Conservation (phyloP, 2,113 vertebrate species). For the Anseranas semipalmata region DNA sequence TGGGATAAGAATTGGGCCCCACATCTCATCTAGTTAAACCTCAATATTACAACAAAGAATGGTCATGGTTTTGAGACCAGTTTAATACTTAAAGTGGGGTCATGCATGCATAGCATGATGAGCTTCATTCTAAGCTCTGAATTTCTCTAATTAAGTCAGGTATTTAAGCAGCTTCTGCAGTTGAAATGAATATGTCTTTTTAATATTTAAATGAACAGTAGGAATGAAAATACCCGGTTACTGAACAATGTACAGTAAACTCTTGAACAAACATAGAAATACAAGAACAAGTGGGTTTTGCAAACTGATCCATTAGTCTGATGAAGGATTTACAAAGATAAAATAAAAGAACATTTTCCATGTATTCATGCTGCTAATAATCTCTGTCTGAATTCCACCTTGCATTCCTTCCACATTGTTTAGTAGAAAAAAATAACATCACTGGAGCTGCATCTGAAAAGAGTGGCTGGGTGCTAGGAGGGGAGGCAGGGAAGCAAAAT, state of each 20-base stretch:
- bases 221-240: neutral
- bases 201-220: conserved; percentile 47
- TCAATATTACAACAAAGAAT: conserved; percentile 39
- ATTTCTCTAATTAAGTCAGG: conserved; percentile 42
- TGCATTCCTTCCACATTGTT: neutral
- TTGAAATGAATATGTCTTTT: conserved; percentile 31
- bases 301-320: neutral
- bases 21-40: conserved; percentile 10
- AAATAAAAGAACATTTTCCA: neutral
- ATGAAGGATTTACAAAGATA: neutral
- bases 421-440: neutral
- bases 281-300: neutral
- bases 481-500: neutral
- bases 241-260: conserved; percentile 7
- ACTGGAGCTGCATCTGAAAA: neutral
- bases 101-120: conserved; percentile 23
- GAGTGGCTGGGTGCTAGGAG: neutral
- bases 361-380: neutral
- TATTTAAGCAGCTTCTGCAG: conserved; percentile 23
- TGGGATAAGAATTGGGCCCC: conserved; percentile 6
- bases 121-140: conserved; percentile 43
- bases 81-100: conserved; percentile 47
- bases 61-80: conserved; percentile 45
- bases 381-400: neutral
- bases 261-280: neutral